A percentile compares a stretch with the other conserved stretches of the same genome.
These are phyloP conservation scores for Alectura lathami DNA, from an alignment of 2,113 vertebrate genomes.

Conservation along the genomic window DNA sequence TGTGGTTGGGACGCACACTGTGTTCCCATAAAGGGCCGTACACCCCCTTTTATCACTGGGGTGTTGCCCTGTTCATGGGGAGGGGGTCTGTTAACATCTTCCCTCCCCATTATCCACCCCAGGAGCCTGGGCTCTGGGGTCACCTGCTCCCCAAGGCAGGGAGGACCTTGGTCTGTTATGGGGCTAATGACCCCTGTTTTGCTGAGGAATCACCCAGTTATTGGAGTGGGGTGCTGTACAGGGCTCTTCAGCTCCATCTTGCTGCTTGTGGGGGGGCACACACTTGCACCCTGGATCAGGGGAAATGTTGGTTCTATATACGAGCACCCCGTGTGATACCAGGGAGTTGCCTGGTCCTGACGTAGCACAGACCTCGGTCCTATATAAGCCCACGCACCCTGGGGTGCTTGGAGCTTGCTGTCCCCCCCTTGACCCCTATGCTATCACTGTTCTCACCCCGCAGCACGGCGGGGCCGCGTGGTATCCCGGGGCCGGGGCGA, in stretches of 20 bases:
- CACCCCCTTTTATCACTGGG: background rate
- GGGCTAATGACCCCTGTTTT: background rate
- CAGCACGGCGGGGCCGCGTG: background rate
- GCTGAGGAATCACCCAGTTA: too few species aligned
- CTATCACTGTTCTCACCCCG: background rate
- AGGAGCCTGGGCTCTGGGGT: background rate
- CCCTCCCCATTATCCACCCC: background rate
- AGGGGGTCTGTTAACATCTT: rapidly evolving
- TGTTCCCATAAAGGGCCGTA: background rate
- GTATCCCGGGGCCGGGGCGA: background rate
- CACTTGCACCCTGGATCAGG: rapidly evolving
- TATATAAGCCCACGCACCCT: background rate
- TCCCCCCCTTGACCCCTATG: too few species aligned
- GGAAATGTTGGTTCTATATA: background rate
- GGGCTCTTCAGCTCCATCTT: background rate
- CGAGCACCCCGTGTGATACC: rapidly evolving
- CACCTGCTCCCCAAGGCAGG: background rate
- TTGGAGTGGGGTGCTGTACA: background rate
- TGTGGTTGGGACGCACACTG: background rate
- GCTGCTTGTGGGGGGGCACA: background rate
- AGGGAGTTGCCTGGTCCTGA: background rate
- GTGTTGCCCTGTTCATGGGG: background rate
- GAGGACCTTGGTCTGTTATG: background rate
- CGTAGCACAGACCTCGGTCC: background rate
- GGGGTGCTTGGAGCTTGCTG: background rate